Evolutionary conservation across 2,888 invertebrate genomes (phyloP).

Genomic region (Metallyticus violacea): DNA sequence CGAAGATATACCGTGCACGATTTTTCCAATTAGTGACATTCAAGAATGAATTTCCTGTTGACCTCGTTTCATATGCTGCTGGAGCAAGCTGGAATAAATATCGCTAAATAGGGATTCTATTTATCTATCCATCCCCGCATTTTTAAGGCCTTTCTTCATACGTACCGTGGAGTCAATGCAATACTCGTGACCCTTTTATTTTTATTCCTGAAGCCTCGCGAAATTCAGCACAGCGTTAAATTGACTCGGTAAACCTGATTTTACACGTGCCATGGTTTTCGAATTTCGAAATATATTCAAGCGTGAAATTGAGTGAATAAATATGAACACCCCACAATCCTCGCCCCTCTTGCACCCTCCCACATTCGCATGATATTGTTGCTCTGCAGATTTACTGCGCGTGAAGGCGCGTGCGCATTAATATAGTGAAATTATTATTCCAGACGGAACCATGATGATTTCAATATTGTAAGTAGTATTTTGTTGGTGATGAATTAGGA

Average conservation of each 20-base stretch:
- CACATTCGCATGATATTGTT: background rate
- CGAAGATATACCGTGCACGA: background rate
- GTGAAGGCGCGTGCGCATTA: background rate
- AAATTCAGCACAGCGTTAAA: constrained; percentile 5
- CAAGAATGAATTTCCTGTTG: background rate
- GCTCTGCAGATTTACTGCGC: background rate
- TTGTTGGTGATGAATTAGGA: too few relatives aligned
- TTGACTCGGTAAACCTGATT: constrained; percentile 17
- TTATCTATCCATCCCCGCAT: background rate
- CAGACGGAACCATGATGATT: too few relatives aligned
- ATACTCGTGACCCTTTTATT: background rate
- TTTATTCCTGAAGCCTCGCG: background rate
- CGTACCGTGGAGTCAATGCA: background rate
- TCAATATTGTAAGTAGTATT: too few relatives aligned
- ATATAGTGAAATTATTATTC: background rate
- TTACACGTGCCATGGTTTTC: constrained; percentile 15
- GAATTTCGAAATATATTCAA: constrained; percentile 17
- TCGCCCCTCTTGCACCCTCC: background rate
- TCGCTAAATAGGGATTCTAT: background rate
- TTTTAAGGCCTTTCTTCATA: background rate
- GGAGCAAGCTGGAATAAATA: background rate
- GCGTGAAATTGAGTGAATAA: constrained; percentile 19
- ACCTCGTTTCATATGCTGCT: background rate
- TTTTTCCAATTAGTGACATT: background rate
- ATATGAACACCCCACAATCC: constrained; percentile 1